A percentile compares a stretch with the other conserved stretches of the same genome.
phyloP scores from a whole-genome alignment of 2,888 invertebrate species.

The Adela reaumurella region DNA sequence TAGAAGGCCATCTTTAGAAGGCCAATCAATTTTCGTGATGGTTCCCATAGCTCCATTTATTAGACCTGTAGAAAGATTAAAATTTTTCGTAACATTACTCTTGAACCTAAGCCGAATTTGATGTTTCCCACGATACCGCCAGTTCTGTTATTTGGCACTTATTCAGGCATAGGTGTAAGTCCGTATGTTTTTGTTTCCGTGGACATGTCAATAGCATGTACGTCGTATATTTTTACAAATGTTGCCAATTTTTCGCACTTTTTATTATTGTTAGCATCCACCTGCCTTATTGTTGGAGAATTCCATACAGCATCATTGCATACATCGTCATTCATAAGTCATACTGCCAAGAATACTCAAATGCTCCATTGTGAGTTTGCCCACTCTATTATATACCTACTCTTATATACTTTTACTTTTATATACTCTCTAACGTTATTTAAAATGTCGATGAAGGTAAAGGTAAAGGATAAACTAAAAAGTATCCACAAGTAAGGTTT shows the following conservation, averaged over 20 bases:
- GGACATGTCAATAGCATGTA: slow-evolving; percentile 15
- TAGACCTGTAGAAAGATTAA: slow-evolving; percentile 13
- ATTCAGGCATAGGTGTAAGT: slow-evolving; percentile 7
- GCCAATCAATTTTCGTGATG: slow-evolving; percentile 11
- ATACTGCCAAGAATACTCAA: slow-evolving; percentile 3
- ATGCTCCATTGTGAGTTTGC: too few species aligned
- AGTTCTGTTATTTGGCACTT: too few species aligned
- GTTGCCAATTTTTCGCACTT: slow-evolving; percentile 8
- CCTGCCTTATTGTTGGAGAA: slow-evolving; percentile 15
- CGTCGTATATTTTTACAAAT: slow-evolving; percentile 5
- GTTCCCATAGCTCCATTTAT: slow-evolving; percentile 12
- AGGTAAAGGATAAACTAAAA: too few species aligned
- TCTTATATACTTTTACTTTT: too few species aligned
- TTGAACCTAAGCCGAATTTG: slow-evolving; percentile 5
- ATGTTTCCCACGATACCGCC: too few species aligned
- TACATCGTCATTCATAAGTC: slow-evolving; percentile 12
- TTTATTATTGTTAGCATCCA: slow-evolving; percentile 14
- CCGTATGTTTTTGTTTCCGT: slow-evolving; percentile 16
- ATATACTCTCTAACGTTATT: too few species aligned
- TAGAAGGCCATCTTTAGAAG: too few species aligned
- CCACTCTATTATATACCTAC: too few species aligned
- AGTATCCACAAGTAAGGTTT: too few species aligned
- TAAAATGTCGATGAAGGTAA: too few species aligned
- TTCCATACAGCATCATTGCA: slow-evolving; percentile 16
- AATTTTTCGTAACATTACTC: slow-evolving; percentile 17